A percentile compares a stretch with the other conserved stretches of the same genome.
These are phyloP conservation scores for Prinia subflava DNA, from an alignment of 2,113 vertebrate genomes.

Conservation along the genomic window DNA sequence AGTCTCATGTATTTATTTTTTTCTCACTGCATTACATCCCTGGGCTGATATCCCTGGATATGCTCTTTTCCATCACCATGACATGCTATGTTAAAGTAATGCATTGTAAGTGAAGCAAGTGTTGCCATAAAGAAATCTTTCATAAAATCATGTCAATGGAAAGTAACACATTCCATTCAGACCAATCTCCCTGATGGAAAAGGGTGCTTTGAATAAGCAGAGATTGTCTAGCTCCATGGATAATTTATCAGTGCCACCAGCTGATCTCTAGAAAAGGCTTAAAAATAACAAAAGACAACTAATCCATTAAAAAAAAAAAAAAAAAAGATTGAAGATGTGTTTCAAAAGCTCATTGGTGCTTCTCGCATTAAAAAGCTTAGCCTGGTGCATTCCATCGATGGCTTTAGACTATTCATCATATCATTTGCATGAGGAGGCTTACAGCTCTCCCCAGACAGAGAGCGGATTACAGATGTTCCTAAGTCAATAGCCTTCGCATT, in stretches of 20 bases:
- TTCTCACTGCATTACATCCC: neutral
- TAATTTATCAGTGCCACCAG: slow-evolving; percentile 65
- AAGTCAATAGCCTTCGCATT: slow-evolving; percentile 40
- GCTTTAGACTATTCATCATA: slow-evolving; percentile 39
- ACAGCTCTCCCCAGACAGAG: slow-evolving; percentile 42
- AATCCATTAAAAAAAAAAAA: slow-evolving; percentile 25
- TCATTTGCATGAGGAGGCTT: slow-evolving; percentile 54
- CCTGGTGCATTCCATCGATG: slow-evolving; percentile 11
- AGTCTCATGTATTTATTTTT: neutral
- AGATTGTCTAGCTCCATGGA: slow-evolving; percentile 48
- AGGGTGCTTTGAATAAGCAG: slow-evolving; percentile 42
- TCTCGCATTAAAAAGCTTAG: slow-evolving; percentile 22
- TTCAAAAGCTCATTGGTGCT: slow-evolving; percentile 34
- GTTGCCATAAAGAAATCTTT: slow-evolving; percentile 31
- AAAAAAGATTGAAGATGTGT: neutral
- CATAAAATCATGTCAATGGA: slow-evolving; percentile 11
- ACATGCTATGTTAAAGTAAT: neutral
- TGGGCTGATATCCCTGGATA: neutral
- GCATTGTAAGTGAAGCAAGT: neutral
- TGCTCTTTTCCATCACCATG: neutral
- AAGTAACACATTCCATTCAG: slow-evolving; percentile 36
- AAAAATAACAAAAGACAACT: slow-evolving; percentile 46
- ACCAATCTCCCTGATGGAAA: slow-evolving; percentile 29
- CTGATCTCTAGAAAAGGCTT: slow-evolving; percentile 55
- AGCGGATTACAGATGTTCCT: slow-evolving; percentile 30